Conservation (phyloP, 2,797 vertebrate genomes). For the Philypnodon macrostomus region DNA sequence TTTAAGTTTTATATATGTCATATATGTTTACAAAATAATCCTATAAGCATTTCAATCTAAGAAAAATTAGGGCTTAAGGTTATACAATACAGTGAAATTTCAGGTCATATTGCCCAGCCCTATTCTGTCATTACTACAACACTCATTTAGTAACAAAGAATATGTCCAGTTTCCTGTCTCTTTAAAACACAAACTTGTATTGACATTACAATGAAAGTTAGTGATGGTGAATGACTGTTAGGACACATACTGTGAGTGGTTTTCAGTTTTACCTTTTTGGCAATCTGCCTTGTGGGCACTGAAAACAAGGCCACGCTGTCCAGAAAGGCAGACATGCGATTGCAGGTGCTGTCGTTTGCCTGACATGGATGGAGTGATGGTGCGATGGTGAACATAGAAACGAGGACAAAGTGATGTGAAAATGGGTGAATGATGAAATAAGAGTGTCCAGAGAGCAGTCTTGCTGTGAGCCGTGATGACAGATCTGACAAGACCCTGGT, state of each 20-base stretch:
- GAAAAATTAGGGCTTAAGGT: too few relatives aligned
- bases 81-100: too few relatives aligned
- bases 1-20: too few relatives aligned
- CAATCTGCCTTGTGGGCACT: constrained; percentile 80
- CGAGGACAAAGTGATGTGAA: constrained; percentile 65
- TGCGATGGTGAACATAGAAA: constrained; percentile 68
- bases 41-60: too few relatives aligned
- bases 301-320: constrained; percentile 82
- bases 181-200: constrained; percentile 16
- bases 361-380: constrained; percentile 73
- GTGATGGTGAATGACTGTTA: constrained; percentile 35
- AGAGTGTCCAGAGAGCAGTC: constrained; percentile 34
- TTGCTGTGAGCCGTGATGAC: constrained; percentile 29
- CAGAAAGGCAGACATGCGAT: constrained; percentile 90
- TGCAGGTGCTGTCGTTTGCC: constrained; percentile 82
- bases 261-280: constrained; percentile 85
- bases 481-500: constrained; percentile 27
- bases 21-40: too few relatives aligned
- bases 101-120: too few relatives aligned
- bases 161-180: not conserved
- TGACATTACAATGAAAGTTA: constrained; percentile 28
- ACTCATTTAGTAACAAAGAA: too few relatives aligned
- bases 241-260: constrained; percentile 23
- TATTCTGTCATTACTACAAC: too few relatives aligned
- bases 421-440: constrained; percentile 50